Conservation (phyloP, 2,797 vertebrate species). For the Steatocranus sp. region DNA sequence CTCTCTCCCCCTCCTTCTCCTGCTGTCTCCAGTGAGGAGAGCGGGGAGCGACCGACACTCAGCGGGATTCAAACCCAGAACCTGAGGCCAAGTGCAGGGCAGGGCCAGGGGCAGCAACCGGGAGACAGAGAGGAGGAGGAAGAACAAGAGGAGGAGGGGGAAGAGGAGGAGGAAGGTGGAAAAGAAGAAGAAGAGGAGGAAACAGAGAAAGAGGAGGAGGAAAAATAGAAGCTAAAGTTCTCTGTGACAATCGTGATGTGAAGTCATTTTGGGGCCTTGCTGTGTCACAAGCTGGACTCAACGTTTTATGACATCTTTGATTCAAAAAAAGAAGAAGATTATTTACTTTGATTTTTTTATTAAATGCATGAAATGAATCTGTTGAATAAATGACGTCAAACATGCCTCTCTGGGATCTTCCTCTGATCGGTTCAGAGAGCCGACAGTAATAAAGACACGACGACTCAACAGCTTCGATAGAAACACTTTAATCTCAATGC, state of each 20-base stretch:
- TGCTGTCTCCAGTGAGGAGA: slow-evolving; percentile 25
- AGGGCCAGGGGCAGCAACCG: neutral
- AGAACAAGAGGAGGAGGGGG: neutral
- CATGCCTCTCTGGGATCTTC: neutral
- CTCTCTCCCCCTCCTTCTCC: neutral
- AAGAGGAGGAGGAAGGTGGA: neutral
- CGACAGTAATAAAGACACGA: neutral
- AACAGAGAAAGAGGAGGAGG: neutral
- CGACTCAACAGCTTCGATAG: neutral
- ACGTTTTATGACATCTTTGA: rapidly evolving
- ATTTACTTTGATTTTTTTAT: neutral
- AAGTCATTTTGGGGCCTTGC: neutral
- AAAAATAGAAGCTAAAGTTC: neutral
- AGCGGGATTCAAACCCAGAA: slow-evolving; percentile 10
- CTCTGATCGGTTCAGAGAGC: neutral
- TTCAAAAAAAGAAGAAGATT: neutral
- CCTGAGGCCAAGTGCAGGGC: neutral
- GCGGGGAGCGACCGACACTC: neutral
- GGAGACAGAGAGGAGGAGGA: neutral
- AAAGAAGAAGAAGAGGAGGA: neutral
- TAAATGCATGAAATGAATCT: neutral
- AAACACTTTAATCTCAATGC: slow-evolving; percentile 49
- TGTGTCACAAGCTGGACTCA: neutral
- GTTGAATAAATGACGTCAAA: neutral
- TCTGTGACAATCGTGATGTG: neutral